Percentiles rank a stretch among this genome's conserved stretches.
These are phyloP conservation scores for Coleophora deauratella DNA, from an alignment of 2,888 invertebrate genomes.

Conservation along the genomic window DNA sequence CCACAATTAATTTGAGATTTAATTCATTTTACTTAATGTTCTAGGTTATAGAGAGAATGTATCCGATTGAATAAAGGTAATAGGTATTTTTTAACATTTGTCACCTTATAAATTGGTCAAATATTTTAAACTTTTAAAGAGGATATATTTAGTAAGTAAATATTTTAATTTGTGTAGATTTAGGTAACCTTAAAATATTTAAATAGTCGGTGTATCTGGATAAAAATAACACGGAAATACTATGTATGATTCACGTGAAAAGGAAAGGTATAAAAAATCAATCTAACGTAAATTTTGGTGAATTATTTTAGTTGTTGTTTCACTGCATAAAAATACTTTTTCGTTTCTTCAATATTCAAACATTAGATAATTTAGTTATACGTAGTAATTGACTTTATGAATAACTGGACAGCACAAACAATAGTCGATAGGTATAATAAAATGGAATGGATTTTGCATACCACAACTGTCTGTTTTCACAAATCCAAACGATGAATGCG, in stretches of 20 bases:
- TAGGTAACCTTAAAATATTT: too few species aligned
- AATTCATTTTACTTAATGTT: slow-evolving; percentile 54
- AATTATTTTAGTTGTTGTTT: too few species aligned
- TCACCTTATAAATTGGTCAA: slow-evolving; percentile 44
- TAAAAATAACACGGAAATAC: too few species aligned
- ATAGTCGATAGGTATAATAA: slow-evolving; percentile 9
- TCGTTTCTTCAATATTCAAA: too few species aligned
- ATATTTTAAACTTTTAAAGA: slow-evolving; percentile 28
- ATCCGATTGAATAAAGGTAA: slow-evolving; percentile 50
- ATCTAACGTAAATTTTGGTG: too few species aligned
- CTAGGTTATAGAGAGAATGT: slow-evolving; percentile 64
- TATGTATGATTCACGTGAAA: too few species aligned
- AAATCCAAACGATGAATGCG: slow-evolving; percentile 33
- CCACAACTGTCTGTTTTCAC: slow-evolving; percentile 7
- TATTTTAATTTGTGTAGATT: neutral
- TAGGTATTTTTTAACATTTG: slow-evolving; percentile 30
- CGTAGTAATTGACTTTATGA: slow-evolving; percentile 24
- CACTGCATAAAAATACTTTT: too few species aligned
- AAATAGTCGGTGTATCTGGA: too few species aligned
- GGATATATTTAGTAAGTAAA: neutral
- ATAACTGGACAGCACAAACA: slow-evolving; percentile 29
- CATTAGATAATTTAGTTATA: neutral
- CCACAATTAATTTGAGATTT: slow-evolving; percentile 72
- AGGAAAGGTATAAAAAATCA: too few species aligned
- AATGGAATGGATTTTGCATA: slow-evolving; percentile 10